Percentiles rank a stretch among this genome's conserved stretches.
phyloP scores from a whole-genome alignment of 2,888 invertebrate species.

The Ferrisia virgata region DNA sequence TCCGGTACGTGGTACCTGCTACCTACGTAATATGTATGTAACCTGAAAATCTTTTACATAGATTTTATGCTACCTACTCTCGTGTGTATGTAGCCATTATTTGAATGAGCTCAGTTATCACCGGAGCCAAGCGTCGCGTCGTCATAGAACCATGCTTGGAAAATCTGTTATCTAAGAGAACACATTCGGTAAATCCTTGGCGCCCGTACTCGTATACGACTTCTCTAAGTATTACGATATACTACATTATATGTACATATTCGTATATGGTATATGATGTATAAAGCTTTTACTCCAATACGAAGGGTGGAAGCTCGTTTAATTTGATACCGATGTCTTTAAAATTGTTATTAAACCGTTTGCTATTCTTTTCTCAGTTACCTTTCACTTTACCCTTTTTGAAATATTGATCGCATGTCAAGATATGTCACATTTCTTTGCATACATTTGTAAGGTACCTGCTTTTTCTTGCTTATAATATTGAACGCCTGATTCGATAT shows the following conservation, averaged over 20 bases:
- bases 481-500: neutral
- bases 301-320: constrained; percentile 12
- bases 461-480: neutral
- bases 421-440: constrained; percentile 25
- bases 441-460: neutral
- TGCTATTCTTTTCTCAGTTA: neutral
- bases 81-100: too few species aligned
- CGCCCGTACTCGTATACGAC: neutral
- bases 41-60: neutral
- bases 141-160: neutral
- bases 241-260: neutral
- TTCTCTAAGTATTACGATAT: neutral
- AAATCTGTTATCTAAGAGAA: neutral
- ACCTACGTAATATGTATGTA: too few species aligned
- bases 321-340: constrained; percentile 33
- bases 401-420: constrained; percentile 9
- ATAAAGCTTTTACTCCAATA: neutral
- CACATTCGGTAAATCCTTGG: neutral
- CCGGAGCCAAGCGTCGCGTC: neutral
- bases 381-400: constrained; percentile 18
- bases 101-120: neutral
- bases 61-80: neutral
- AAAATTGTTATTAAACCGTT: constrained; percentile 19
- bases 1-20: neutral
- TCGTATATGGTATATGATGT: neutral